Evolutionary conservation across 2,113 vertebrate genomes (phyloP), one percentile per base, ranked within the genome.

Genomic region (Megalops atlanticus): DNA sequence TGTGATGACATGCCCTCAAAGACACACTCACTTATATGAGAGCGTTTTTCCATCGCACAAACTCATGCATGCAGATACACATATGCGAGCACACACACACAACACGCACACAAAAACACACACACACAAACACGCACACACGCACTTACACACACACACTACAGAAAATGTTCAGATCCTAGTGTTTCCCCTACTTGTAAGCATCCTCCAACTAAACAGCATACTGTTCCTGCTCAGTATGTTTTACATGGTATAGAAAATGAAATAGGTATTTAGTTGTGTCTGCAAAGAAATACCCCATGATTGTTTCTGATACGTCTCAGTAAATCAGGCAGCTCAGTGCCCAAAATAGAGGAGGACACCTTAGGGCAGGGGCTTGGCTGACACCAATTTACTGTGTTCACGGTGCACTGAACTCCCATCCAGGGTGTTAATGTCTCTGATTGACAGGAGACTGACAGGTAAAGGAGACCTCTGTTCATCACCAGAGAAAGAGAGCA

Each of bases 321-420:
- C 0, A 41, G 33, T 31, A 7, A 14, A 52, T 14, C 7, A 8
- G 24, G 45, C 14, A 36, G 18, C 18, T 15, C 33, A 35, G 24
- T 45, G 69, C 45, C 70, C 21, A 38, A 43, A 45, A 52, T 39
- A 54, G 1, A 71, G 18, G 69, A 71, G 33, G 36, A 36, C 71
- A 64, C 6, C 27, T 40, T 45, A 1, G 27, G 14, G 64, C 68
- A 39, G 41, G 45, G 43, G 39, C 47, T 12, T 41, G 41, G 74
- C 80, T 77, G 78, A 82, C 83, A 85, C 80, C 85, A 85, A 85
- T 82, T 85, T 81, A 86, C 54, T 73, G 58, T 77, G 85, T 85
- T 81, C 82, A 85, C 82, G 71, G 82, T 78, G 79, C 79, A 80
- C 80, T 83, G 82, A 84, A 70, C 80, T 81, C 82, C 74, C 73